Conservation (phyloP, 2,113 vertebrate species). For the Chloropsis hardwickii region DNA sequence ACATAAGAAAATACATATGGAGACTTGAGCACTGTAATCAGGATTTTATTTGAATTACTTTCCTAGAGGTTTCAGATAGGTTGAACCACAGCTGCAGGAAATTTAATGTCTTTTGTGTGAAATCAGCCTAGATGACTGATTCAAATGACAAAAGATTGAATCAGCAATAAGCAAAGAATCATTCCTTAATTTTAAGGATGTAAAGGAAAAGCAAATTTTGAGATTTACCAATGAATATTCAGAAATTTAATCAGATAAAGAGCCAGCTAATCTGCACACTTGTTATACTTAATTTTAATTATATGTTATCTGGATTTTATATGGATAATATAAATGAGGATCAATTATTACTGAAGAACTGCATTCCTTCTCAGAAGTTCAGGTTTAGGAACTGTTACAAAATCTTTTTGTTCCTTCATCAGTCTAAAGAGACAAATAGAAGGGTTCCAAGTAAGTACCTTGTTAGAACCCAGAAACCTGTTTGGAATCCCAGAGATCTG, state of each 20-base stretch:
- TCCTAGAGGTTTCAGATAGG: not conserved
- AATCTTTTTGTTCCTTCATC: not conserved
- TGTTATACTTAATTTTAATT: not conserved
- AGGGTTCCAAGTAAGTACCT: not conserved
- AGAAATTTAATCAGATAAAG: not conserved
- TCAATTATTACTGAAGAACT: not conserved
- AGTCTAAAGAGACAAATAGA: not conserved
- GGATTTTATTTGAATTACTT: not conserved
- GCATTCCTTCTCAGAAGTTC: not conserved
- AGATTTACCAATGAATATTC: not conserved
- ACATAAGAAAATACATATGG: not conserved
- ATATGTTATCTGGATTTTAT: not conserved
- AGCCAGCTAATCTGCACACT: not conserved
- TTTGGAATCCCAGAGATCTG: not conserved
- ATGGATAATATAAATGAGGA: not conserved
- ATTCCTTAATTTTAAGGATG: not conserved
- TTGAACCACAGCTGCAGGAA: not conserved
- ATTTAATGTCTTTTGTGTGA: not conserved
- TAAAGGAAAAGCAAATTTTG: not conserved
- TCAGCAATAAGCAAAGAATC: no score
- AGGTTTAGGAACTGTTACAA: not conserved
- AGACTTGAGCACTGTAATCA: not conserved
- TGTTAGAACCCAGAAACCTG: not conserved
- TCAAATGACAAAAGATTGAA: not conserved
- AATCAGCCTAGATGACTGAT: not conserved